Evolutionary conservation across 1,140 invertebrate species (phyloP).

Genomic region (Drosophila novamexicana): DNA sequence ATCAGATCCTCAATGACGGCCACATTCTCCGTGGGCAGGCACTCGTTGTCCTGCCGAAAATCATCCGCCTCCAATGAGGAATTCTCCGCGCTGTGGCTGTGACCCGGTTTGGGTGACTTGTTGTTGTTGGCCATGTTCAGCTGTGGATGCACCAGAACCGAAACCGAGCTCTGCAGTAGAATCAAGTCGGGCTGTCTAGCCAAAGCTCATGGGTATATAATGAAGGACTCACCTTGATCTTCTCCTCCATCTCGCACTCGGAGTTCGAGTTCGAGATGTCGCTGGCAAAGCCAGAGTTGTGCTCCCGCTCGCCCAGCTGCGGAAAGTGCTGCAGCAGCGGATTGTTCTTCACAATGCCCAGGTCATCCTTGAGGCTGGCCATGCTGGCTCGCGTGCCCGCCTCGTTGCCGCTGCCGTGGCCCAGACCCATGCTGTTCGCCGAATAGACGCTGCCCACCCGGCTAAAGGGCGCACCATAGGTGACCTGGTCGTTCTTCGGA

Average conservation of each 20-base stretch:
- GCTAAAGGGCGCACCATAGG: conserved; percentile 74
- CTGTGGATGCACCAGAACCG: conserved; percentile 89
- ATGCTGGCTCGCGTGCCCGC: conserved; percentile 63
- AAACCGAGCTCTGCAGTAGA: conserved; percentile 85
- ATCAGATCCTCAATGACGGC: conserved; percentile 92
- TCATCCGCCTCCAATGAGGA: conserved; percentile 47
- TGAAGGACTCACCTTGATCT: conserved; percentile 57
- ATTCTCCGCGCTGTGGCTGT: conserved; percentile 30
- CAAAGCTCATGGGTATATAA: accelerated
- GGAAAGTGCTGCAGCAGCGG: conserved; percentile 89
- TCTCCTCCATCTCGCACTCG: conserved; percentile 82
- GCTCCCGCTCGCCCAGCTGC: conserved; percentile 84
- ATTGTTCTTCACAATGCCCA: conserved; percentile 90
- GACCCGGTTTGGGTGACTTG: conserved; percentile 45
- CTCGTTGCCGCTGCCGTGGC: conserved; percentile 50
- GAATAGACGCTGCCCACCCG: conserved; percentile 76
- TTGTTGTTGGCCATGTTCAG: conserved; percentile 45
- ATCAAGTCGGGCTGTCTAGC: not conserved
- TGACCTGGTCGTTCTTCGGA: conserved; percentile 82
- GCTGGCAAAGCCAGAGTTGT: conserved; percentile 85
- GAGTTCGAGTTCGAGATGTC: conserved; percentile 84
- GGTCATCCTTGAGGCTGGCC: conserved; percentile 75
- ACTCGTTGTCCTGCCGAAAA: conserved; percentile 85
- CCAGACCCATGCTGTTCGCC: conserved; percentile 60
- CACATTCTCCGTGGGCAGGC: conserved; percentile 92